These are phyloP conservation scores for Oceanodroma tethys DNA, from an alignment of 2,113 vertebrate genomes.

Conservation along the genomic window DNA sequence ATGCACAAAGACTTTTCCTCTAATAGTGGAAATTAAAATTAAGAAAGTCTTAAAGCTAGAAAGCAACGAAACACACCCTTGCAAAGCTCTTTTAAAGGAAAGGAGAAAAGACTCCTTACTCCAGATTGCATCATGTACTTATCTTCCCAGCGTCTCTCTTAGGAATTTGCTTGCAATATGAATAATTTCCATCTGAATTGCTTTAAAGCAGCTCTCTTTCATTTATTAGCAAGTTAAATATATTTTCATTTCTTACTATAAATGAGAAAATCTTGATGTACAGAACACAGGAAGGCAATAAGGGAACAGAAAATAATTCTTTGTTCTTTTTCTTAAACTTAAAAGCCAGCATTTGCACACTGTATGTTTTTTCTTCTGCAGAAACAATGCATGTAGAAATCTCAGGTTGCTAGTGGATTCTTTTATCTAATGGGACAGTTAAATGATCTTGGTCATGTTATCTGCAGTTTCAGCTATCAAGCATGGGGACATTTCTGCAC, in stretches of 20 bases:
- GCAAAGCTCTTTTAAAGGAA: background rate
- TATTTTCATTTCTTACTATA: background rate
- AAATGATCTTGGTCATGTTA: background rate
- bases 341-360: background rate
- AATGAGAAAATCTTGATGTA: background rate
- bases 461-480: background rate
- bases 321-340: background rate
- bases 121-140: background rate
- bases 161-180: background rate
- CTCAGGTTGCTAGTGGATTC: background rate
- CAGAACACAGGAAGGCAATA: background rate
- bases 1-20: background rate
- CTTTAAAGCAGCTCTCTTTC: background rate
- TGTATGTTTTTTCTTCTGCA: background rate
- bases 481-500: background rate
- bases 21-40: background rate
- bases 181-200: background rate
- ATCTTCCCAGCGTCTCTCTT: background rate
- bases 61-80: background rate
- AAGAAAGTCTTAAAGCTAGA: background rate
- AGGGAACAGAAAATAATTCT: background rate
- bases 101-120: background rate
- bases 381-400: background rate
- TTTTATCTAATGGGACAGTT: background rate
- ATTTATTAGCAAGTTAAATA: background rate